These are phyloP conservation scores for Henricia sp. DNA, from an alignment of 53 echinoderm and acorn worm genomes.

Conservation along the genomic window DNA sequence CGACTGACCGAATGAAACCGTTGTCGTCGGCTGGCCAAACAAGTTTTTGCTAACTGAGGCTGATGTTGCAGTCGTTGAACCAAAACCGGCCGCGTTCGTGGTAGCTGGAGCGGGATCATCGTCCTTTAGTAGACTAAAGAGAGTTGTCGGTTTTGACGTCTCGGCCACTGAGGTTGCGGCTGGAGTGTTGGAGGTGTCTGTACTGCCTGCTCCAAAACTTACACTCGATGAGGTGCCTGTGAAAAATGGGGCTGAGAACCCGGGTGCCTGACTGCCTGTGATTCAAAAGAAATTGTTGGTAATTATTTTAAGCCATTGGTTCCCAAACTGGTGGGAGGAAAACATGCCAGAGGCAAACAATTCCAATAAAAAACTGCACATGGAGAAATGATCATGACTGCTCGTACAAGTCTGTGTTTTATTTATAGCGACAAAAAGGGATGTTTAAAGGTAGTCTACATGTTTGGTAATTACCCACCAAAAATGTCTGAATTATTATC, in stretches of 20 bases:
- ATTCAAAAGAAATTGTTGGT: too few relatives aligned
- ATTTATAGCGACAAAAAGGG: too few relatives aligned
- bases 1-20: constrained; percentile 51
- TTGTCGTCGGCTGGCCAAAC: constrained; percentile 55
- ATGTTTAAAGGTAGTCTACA: too few relatives aligned
- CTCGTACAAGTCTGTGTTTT: too few relatives aligned
- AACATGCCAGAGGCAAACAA: too few relatives aligned
- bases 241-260: background rate
- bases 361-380: too few relatives aligned
- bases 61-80: constrained; percentile 22
- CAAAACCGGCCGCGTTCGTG: background rate
- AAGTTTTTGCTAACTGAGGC: constrained; percentile 30
- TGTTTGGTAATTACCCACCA: too few relatives aligned
- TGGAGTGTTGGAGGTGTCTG: background rate
- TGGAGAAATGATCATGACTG: too few relatives aligned
- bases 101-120: constrained; percentile 6
- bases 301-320: too few relatives aligned
- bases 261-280: constrained; percentile 16
- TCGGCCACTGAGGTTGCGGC: constrained; percentile 14
- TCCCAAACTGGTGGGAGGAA: too few relatives aligned
- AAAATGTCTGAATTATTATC: too few relatives aligned
- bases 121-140: constrained; percentile 53
- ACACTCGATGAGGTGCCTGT: constrained; percentile 14
- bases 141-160: constrained; percentile 2
- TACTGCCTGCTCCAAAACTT: background rate